Evolutionary conservation across 2,888 invertebrate genomes (phyloP).

Genomic region (Mimas tiliae): DNA sequence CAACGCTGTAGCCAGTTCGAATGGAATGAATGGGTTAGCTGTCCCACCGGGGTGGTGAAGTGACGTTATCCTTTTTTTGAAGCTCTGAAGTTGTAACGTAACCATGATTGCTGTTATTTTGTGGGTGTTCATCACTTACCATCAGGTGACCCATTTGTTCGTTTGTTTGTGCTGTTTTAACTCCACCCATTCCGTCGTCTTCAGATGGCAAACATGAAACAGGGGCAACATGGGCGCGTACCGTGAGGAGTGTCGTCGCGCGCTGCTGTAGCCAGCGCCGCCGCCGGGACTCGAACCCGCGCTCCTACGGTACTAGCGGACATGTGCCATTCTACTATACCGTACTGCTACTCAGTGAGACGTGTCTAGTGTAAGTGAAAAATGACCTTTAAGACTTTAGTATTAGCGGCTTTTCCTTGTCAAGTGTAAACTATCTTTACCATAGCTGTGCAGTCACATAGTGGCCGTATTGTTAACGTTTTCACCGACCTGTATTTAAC

Average conservation of each 20-base stretch:
- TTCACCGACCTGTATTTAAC: too few relatives aligned
- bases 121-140: too few relatives aligned
- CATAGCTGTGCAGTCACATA: neutral
- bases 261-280: conserved; percentile 70
- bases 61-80: too few relatives aligned
- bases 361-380: neutral
- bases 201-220: conserved; percentile 82
- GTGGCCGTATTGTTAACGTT: too few relatives aligned
- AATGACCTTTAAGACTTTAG: neutral
- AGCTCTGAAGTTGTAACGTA: too few relatives aligned
- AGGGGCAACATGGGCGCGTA: conserved; percentile 76
- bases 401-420: neutral
- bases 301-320: conserved; percentile 21
- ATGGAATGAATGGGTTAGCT: too few relatives aligned
- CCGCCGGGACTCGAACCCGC: conserved; percentile 37
- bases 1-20: too few relatives aligned
- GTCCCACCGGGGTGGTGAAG: too few relatives aligned
- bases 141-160: too few relatives aligned
- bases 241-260: conserved; percentile 73
- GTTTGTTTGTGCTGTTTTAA: too few relatives aligned
- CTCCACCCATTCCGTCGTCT: neutral
- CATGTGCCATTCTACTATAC: neutral
- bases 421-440: neutral
- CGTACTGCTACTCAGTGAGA: neutral
- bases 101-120: too few relatives aligned